Percentiles rank a stretch among this genome's conserved stretches.
These are phyloP conservation scores for Hapalemur alaotrensis DNA, from an alignment of 2,797 vertebrate genomes.

Conservation along the genomic window DNA sequence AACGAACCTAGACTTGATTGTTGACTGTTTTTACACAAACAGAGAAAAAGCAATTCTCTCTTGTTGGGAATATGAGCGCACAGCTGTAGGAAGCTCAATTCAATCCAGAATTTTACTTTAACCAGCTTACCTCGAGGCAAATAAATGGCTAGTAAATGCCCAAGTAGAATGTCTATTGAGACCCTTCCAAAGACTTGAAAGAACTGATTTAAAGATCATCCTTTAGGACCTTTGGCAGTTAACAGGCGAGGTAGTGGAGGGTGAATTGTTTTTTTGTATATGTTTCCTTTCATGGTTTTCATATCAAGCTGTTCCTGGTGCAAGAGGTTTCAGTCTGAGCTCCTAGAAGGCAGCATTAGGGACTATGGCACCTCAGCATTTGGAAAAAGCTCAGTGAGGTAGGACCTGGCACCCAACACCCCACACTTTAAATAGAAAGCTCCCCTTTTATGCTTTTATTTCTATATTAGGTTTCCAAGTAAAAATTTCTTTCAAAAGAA, in stretches of 20 bases:
- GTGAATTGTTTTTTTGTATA: neutral
- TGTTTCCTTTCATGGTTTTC: neutral
- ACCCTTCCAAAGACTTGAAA: neutral
- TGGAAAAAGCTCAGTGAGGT: neutral
- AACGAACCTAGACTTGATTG: neutral
- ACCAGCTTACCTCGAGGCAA: no score
- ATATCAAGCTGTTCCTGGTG: neutral
- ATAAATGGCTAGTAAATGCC: rapidly evolving
- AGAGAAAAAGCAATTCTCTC: neutral
- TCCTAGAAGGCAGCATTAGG: neutral
- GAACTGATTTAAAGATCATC: neutral
- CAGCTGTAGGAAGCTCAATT: neutral
- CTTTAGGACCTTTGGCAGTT: neutral
- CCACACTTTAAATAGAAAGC: neutral
- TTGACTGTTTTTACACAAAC: neutral
- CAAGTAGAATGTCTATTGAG: neutral
- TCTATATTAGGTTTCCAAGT: neutral
- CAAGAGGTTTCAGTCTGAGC: neutral
- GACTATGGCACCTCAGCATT: neutral
- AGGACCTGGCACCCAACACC: no score
- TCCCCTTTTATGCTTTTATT: neutral
- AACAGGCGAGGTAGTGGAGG: rapidly evolving
- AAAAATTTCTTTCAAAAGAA: neutral
- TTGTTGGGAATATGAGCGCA: neutral
- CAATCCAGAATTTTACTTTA: neutral